Conservation (phyloP, 92 coral and sea anemone genomes). For the Porites rus region DNA sequence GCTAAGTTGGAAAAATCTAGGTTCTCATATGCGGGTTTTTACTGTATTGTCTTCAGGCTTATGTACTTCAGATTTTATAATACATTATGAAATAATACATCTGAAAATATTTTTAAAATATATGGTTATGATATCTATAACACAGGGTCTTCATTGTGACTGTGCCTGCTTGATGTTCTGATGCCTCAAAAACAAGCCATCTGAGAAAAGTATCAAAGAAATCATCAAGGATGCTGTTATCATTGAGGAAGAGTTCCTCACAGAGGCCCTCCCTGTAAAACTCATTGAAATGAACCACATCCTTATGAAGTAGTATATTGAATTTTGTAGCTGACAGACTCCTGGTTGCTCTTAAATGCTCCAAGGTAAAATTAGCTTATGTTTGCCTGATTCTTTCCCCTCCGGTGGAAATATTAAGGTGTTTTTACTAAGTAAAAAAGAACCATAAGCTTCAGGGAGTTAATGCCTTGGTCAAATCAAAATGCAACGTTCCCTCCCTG, state of each 20-base stretch:
- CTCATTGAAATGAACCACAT: conserved; percentile 91
- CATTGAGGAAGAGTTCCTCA: conserved; percentile 95
- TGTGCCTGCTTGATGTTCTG: conserved; percentile 97
- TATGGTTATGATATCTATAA: not conserved
- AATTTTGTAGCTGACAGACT: conserved; percentile 98
- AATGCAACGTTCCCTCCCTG: no score
- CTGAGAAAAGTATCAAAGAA: conserved; percentile 72
- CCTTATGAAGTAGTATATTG: conserved; percentile 90
- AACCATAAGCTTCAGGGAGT: no score
- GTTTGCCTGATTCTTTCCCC: no score
- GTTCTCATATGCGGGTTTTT: no score
- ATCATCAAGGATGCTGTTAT: conserved; percentile 93
- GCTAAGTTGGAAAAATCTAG: no score
- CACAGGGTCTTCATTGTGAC: conserved; percentile 92
- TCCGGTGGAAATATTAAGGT: no score
- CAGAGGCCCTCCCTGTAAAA: conserved; percentile 84
- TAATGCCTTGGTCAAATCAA: no score
- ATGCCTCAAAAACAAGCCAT: conserved; percentile 82
- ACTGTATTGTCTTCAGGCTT: no score
- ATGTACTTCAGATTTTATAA: no score
- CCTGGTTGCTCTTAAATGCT: conserved; percentile 79
- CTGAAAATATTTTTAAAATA: not conserved
- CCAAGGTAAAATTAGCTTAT: conserved; percentile 63
- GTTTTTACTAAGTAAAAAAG: no score
- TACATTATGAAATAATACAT: not conserved